Conservation (phyloP, 2,888 invertebrate species). For the Cataglyphis altisquamis region DNA sequence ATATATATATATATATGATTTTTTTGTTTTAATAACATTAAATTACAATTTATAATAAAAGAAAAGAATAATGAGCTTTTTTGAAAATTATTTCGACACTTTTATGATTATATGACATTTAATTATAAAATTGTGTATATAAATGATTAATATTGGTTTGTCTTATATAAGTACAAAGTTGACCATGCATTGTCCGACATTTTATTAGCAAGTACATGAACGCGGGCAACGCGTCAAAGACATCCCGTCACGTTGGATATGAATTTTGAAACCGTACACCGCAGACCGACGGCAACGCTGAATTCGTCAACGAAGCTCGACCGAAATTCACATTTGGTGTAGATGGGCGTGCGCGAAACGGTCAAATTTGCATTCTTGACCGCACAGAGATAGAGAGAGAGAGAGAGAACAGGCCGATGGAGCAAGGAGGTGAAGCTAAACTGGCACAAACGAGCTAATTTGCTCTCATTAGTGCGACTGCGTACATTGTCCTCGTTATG, state of each 20-base stretch:
- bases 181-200: background rate
- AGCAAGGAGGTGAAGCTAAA: conserved; percentile 77
- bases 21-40: background rate
- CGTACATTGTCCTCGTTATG: conserved; percentile 79
- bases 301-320: conserved; percentile 71
- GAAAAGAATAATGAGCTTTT: too few species aligned
- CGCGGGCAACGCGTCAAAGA: conserved; percentile 51
- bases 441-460: conserved; percentile 82
- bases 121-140: background rate
- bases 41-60: background rate
- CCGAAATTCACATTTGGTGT: conserved; percentile 72
- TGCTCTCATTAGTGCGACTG: conserved; percentile 81
- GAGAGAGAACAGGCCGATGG: conserved; percentile 37
- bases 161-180: background rate
- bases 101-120: background rate
- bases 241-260: conserved; percentile 63
- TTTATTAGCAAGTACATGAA: conserved; percentile 26
- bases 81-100: background rate
- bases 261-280: conserved; percentile 70
- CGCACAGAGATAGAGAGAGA: conserved; percentile 63
- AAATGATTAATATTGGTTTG: background rate
- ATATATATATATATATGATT: too few species aligned
- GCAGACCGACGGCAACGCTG: conserved; percentile 63
- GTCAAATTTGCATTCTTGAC: conserved; percentile 82
- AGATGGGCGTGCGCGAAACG: conserved; percentile 70